phyloP scores from a whole-genome alignment of 2,888 invertebrate species.

The Orgyia antiqua region DNA sequence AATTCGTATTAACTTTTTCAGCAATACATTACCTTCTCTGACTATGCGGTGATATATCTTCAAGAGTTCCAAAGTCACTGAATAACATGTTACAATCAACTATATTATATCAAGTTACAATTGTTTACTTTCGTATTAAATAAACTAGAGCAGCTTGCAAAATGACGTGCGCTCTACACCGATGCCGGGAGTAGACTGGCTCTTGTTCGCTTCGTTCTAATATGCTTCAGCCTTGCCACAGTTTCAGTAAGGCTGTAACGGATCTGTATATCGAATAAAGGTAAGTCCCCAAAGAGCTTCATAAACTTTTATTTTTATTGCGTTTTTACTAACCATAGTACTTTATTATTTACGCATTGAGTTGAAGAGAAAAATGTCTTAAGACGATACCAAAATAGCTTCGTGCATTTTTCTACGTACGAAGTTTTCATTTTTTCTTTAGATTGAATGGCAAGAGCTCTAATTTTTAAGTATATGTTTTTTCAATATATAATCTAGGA shows the following conservation, averaged over 20 bases:
- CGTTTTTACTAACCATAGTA: background rate
- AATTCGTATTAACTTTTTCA: no score
- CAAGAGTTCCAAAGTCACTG: constrained; percentile 21
- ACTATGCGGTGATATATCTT: constrained; percentile 12
- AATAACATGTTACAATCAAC: constrained; percentile 30
- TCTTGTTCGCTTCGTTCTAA: background rate
- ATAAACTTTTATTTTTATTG: constrained; percentile 14
- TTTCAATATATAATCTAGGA: no score
- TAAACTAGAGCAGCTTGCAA: constrained; percentile 14
- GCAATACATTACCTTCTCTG: constrained; percentile 28
- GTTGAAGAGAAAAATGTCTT: no score
- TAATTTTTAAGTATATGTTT: no score
- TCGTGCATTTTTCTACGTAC: no score
- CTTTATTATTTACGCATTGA: background rate
- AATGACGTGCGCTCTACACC: constrained; percentile 29
- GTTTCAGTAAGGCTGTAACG: constrained; percentile 5
- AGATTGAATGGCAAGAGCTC: no score
- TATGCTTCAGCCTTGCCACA: background rate
- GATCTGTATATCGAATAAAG: constrained; percentile 13
- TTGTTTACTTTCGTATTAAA: constrained; percentile 38
- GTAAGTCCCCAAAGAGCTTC: constrained; percentile 1
- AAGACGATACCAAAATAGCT: no score
- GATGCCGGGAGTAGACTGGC: constrained; percentile 35
- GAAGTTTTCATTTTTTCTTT: no score
- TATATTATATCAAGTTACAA: constrained; percentile 35